Evolutionary conservation across 1,140 invertebrate species (phyloP).

Genomic region (Lepidurus arcticus): DNA sequence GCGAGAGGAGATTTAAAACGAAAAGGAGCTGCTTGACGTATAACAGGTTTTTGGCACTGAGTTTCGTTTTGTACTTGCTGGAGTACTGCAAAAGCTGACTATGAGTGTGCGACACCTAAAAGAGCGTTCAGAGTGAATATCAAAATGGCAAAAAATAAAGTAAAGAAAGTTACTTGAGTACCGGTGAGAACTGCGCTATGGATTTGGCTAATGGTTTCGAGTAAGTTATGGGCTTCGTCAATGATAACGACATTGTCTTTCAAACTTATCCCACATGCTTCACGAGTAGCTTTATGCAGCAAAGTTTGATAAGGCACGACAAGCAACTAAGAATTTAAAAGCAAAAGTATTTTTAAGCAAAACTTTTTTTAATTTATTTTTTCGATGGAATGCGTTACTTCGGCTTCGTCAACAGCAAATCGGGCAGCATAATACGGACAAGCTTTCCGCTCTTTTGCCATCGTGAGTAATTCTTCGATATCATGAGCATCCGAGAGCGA

Average conservation of each 20-base stretch:
- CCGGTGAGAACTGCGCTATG: conserved; percentile 67
- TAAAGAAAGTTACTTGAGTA: conserved; percentile 48
- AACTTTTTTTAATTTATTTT: too few relatives aligned
- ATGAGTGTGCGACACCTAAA: conserved; percentile 54
- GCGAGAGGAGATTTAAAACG: conserved; percentile 67
- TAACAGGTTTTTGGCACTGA: conserved; percentile 77
- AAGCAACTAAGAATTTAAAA: conserved; percentile 50
- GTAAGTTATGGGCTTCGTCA: conserved; percentile 95
- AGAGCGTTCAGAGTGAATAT: neutral
- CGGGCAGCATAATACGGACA: conserved; percentile 89
- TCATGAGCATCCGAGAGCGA: conserved; percentile 66
- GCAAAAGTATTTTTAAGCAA: conserved; percentile 8
- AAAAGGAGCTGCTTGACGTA: conserved; percentile 80
- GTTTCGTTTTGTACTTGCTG: conserved; percentile 62
- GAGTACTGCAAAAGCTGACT: conserved; percentile 73
- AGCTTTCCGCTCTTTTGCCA: conserved; percentile 62
- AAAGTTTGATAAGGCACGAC: conserved; percentile 82
- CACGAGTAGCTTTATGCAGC: conserved; percentile 76
- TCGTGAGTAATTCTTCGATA: conserved; percentile 75
- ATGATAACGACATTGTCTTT: conserved; percentile 82
- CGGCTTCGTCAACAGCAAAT: conserved; percentile 68
- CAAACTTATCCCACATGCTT: conserved; percentile 74
- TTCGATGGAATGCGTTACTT: conserved; percentile 49
- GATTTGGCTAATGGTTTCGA: conserved; percentile 82
- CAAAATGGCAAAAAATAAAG: neutral